phyloP scores from a whole-genome alignment of 2,888 invertebrate species.

The Hirtodrosophila duncani region DNA sequence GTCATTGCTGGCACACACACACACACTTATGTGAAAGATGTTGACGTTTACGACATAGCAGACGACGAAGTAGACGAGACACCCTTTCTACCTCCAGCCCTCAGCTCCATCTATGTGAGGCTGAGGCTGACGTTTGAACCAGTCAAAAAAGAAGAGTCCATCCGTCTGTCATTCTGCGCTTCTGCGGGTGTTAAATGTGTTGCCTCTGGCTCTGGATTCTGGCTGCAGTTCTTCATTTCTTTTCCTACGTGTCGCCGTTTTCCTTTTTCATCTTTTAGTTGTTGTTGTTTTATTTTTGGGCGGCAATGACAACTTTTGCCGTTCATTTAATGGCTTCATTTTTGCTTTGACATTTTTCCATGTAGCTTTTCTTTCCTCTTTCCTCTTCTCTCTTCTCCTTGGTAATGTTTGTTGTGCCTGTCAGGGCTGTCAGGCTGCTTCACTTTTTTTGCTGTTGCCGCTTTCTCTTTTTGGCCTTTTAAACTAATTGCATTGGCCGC shows the following conservation, averaged over 20 bases:
- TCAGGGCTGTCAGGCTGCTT: conserved; percentile 57
- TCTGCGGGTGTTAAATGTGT: conserved; percentile 60
- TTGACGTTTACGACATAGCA: conserved; percentile 59
- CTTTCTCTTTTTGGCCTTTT: conserved; percentile 54
- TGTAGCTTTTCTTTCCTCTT: conserved; percentile 46
- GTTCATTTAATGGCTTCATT: conserved; percentile 72
- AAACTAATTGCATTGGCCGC: conserved; percentile 65
- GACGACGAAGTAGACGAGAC: conserved; percentile 22
- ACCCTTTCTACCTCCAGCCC: conserved; percentile 3
- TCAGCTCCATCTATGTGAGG: conserved; percentile 39
- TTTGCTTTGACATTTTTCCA: conserved; percentile 68
- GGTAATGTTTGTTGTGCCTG: conserved; percentile 58
- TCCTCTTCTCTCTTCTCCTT: conserved; percentile 8
- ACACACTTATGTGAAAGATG: conserved; percentile 53
- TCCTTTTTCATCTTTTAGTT: conserved; percentile 18
- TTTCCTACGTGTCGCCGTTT: too few relatives aligned
- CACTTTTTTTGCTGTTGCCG: conserved; percentile 1
- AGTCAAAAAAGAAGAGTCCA: conserved; percentile 35
- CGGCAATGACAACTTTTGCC: conserved; percentile 54
- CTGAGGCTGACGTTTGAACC: conserved; percentile 41
- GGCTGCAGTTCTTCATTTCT: conserved; percentile 33
- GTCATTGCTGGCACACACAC: background rate
- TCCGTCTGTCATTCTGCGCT: too few relatives aligned
- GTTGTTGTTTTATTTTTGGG: conserved; percentile 14
- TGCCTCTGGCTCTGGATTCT: conserved; percentile 51